These are phyloP conservation scores for Vespertilio murinus DNA, from an alignment of 2,797 vertebrate species.

Conservation along the genomic window DNA sequence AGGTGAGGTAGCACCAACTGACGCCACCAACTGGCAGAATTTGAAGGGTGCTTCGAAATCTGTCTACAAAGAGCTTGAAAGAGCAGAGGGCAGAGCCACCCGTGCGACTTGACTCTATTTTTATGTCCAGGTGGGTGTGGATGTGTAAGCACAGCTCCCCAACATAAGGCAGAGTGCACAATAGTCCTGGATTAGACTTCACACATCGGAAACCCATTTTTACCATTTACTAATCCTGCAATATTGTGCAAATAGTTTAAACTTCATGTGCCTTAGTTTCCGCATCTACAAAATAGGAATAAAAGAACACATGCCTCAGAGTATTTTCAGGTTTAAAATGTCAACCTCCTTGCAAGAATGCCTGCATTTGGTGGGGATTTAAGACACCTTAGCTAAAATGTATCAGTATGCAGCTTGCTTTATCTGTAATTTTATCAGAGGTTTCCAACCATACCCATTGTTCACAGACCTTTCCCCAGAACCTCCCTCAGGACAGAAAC, in stretches of 20 bases:
- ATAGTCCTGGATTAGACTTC: background rate
- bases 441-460: background rate
- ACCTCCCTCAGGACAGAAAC: background rate
- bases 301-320: background rate
- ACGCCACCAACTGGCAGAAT: background rate
- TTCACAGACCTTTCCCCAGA: background rate
- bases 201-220: background rate
- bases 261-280: background rate
- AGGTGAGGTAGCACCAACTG: too few relatives aligned
- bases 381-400: background rate
- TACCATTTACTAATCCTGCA: background rate
- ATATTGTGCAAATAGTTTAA: background rate
- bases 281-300: background rate
- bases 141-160: background rate
- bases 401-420: background rate
- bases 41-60: background rate
- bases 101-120: background rate
- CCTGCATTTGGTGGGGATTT: background rate
- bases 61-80: background rate
- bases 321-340: background rate
- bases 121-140: background rate
- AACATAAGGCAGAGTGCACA: background rate
- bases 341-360: background rate
- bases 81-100: background rate
- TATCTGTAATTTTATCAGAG: background rate